A percentile compares a stretch with the other conserved stretches of the same genome.
Evolutionary conservation across 2,797 vertebrate genomes (phyloP).

Genomic region (Dromococcyx pavoninus): DNA sequence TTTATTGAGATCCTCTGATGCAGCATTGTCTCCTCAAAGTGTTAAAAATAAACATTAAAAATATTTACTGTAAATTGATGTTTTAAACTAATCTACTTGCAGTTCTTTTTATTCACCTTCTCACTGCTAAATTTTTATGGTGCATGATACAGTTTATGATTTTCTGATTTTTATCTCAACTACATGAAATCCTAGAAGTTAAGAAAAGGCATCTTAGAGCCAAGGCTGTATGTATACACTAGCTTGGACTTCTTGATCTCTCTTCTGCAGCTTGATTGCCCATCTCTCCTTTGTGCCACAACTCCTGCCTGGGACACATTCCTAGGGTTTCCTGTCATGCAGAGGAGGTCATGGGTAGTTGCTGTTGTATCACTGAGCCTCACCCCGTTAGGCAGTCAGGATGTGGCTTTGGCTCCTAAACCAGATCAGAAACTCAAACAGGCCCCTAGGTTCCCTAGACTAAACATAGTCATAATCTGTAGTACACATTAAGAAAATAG

Average conservation of each 20-base stretch:
- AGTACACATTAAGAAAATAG: not conserved
- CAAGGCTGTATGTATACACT: not conserved
- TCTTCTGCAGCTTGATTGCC: not conserved
- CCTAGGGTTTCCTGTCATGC: not conserved
- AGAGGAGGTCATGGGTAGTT: not conserved
- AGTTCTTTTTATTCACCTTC: not conserved
- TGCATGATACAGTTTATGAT: not conserved
- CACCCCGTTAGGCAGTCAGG: not conserved
- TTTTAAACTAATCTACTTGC: not conserved
- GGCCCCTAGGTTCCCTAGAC: not conserved
- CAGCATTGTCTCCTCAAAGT: slow-evolving; percentile 4
- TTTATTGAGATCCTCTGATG: not conserved
- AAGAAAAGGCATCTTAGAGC: not conserved
- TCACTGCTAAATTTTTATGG: not conserved
- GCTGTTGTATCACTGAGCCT: not conserved
- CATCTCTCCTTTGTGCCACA: not conserved
- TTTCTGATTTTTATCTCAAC: not conserved
- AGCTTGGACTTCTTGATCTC: not conserved
- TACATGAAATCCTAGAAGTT: not conserved
- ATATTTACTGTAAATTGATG: not conserved
- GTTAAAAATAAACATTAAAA: not conserved
- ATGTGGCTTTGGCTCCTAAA: not conserved
- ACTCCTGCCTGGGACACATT: not conserved
- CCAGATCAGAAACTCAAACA: not conserved
- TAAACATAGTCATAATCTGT: not conserved